Percentiles rank a stretch among this genome's conserved stretches.
Evolutionary conservation across 2,113 vertebrate species (phyloP).

Genomic region (Thomomys bottae): DNA sequence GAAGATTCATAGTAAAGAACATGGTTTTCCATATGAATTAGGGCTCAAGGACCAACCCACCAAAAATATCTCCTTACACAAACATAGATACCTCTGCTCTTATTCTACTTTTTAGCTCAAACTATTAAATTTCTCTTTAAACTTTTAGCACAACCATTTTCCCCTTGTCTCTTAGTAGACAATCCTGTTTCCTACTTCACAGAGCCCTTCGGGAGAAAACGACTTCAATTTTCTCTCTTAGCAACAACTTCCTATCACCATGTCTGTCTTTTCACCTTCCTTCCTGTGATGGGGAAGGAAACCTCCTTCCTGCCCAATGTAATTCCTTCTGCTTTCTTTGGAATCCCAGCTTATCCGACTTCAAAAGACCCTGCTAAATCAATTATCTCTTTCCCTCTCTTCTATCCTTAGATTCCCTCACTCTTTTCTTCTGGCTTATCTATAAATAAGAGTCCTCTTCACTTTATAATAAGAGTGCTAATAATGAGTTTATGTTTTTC

Average conservation of each 20-base stretch:
- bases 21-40: neutral
- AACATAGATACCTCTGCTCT: neutral
- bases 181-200: neutral
- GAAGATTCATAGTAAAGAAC: neutral
- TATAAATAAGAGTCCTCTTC: neutral
- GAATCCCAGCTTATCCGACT: neutral
- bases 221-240: neutral
- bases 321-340: neutral
- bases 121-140: neutral
- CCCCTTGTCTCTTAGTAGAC: neutral
- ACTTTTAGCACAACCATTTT: neutral
- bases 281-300: neutral
- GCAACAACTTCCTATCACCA: neutral
- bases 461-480: neutral
- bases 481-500: neutral
- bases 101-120: constrained; percentile 28
- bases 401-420: neutral
- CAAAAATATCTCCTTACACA: neutral
- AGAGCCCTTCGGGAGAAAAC: neutral
- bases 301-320: neutral
- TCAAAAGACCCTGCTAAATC: neutral
- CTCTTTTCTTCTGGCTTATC: neutral
- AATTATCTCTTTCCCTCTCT: neutral
- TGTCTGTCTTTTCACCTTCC: neutral
- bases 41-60: neutral